A percentile compares a stretch with the other conserved stretches of the same genome.
These are phyloP conservation scores for Cinara cedri DNA, from an alignment of 2,888 invertebrate genomes.

Conservation along the genomic window DNA sequence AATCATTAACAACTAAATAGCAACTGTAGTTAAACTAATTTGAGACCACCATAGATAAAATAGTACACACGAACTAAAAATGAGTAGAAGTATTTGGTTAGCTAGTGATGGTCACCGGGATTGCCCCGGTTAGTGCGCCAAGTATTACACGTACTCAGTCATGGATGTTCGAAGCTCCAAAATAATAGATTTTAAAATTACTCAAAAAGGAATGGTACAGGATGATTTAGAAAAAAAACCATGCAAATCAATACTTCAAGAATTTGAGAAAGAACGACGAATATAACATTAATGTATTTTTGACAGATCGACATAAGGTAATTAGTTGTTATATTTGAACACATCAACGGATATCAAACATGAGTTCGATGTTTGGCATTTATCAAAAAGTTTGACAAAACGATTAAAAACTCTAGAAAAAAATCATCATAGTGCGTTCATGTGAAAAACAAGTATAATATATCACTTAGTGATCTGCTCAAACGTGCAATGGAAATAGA, in stretches of 20 bases:
- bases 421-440: slow-evolving; percentile 32
- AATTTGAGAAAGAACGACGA: not conserved
- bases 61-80: no score
- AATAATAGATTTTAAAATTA: no score
- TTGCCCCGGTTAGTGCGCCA: not conserved
- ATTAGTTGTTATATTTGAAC: not conserved
- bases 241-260: not conserved
- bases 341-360: not conserved
- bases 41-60: no score
- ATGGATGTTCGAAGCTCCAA: not conserved
- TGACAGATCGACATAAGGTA: not conserved
- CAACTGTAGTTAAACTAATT: no score
- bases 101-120: no score
- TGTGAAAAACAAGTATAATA: slow-evolving; percentile 57
- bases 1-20: no score
- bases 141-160: not conserved
- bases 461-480: slow-evolving; percentile 22
- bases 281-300: not conserved
- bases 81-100: no score
- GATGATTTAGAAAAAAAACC: not conserved
- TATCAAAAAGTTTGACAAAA: slow-evolving; percentile 7
- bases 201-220: not conserved
- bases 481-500: slow-evolving; percentile 25
- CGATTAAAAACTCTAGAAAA: not conserved
- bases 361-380: not conserved